Evolutionary conservation across 2,888 invertebrate species (phyloP).

Genomic region (Tillus elongatus): DNA sequence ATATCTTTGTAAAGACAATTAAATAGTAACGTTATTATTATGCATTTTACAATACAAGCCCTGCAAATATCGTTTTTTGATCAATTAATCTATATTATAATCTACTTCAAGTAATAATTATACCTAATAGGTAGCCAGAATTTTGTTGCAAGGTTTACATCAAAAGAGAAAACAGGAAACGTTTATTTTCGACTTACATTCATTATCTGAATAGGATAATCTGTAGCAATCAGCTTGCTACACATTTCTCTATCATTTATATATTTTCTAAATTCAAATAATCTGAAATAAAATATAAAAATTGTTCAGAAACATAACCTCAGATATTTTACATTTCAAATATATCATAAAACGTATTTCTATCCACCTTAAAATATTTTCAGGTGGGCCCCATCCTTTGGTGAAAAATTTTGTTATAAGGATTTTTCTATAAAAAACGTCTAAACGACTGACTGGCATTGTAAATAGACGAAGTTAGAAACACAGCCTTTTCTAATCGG

Average conservation of each 20-base stretch:
- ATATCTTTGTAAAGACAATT: too few relatives aligned
- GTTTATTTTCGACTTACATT: slow-evolving; percentile 56
- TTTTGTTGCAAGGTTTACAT: background rate
- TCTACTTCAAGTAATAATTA: too few relatives aligned
- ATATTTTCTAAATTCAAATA: slow-evolving; percentile 83
- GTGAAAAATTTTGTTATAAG: slow-evolving; percentile 86
- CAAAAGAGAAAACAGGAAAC: background rate
- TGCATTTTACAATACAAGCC: too few relatives aligned
- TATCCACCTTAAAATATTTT: slow-evolving; percentile 69
- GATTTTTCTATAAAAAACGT: slow-evolving; percentile 76
- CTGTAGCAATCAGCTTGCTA: slow-evolving; percentile 65
- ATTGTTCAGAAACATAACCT: slow-evolving; percentile 11
- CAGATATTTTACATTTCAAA: background rate
- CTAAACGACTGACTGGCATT: slow-evolving; percentile 46
- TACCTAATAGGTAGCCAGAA: too few relatives aligned
- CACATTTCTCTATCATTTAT: slow-evolving; percentile 77
- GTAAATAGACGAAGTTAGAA: too few relatives aligned
- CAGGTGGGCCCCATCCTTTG: slow-evolving; percentile 94
- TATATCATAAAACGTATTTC: background rate
- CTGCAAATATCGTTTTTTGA: too few relatives aligned
- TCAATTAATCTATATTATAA: too few relatives aligned
- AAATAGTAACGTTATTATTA: too few relatives aligned
- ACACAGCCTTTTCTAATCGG: too few relatives aligned
- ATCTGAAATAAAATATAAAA: slow-evolving; percentile 50
- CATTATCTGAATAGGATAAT: slow-evolving; percentile 80